Evolutionary conservation across 2,797 vertebrate species (phyloP).

Genomic region (Parotocinclus haroldoi): DNA sequence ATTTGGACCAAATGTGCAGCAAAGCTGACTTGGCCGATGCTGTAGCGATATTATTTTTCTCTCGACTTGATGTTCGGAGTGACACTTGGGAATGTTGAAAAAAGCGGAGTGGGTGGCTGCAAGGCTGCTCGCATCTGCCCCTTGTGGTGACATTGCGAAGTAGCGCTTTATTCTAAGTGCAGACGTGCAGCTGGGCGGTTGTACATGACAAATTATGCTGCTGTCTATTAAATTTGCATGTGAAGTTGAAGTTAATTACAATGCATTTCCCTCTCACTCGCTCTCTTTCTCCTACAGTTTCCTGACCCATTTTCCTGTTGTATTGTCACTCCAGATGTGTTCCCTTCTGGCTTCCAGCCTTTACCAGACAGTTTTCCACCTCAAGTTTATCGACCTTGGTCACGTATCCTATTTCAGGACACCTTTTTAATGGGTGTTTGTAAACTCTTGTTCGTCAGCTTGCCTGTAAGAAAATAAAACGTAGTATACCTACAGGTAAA

Average conservation of each 20-base stretch:
- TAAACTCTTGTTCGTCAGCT: conserved; percentile 13
- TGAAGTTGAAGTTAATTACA: conserved; percentile 35
- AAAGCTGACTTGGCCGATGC: conserved; percentile 23
- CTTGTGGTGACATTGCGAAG: conserved; percentile 1
- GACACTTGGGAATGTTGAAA: no score
- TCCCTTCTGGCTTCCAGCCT: conserved; percentile 25
- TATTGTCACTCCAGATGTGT: conserved; percentile 37
- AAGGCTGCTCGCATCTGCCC: conserved; percentile 9
- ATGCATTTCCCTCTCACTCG: conserved; percentile 16
- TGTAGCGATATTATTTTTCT: background rate
- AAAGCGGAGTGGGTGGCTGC: background rate
- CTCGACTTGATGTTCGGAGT: background rate
- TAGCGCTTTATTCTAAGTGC: background rate
- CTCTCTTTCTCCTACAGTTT: conserved; percentile 4
- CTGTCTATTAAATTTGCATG: conserved; percentile 26
- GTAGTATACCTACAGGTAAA: no score
- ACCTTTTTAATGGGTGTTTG: conserved; percentile 24
- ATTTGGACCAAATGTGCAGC: conserved; percentile 47
- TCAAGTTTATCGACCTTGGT: conserved; percentile 26
- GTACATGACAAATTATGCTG: conserved; percentile 19
- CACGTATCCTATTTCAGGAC: conserved; percentile 16
- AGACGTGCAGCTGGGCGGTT: conserved; percentile 6
- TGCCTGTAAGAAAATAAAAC: background rate
- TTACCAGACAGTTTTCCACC: conserved; percentile 14
- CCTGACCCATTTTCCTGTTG: conserved; percentile 43